phyloP scores from a whole-genome alignment of 2,113 vertebrate genomes.

The Pteropus alecto region DNA sequence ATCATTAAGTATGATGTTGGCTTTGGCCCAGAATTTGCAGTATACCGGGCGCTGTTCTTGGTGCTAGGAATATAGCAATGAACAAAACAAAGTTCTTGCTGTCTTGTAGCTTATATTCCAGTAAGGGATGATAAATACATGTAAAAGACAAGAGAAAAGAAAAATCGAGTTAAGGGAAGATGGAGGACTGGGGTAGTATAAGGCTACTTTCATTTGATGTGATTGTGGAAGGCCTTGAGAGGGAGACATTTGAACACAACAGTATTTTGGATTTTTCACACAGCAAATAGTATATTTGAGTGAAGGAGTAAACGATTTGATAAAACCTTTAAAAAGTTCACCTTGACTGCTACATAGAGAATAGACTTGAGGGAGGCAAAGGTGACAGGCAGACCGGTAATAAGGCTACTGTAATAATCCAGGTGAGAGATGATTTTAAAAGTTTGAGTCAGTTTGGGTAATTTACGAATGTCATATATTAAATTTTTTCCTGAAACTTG shows the following conservation, averaged over 20 bases:
- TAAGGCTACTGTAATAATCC: neutral
- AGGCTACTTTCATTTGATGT: neutral
- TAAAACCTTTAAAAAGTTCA: neutral
- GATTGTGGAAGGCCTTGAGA: neutral
- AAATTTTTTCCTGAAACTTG: neutral
- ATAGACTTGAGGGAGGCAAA: neutral
- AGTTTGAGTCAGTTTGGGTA: neutral
- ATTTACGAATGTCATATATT: neutral
- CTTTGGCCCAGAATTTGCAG: neutral
- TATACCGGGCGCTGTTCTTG: conserved; percentile 19
- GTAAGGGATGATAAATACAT: neutral
- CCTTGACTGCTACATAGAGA: neutral
- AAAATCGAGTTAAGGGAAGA: neutral
- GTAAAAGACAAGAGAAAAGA: neutral
- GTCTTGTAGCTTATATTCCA: neutral
- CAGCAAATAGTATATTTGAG: neutral
- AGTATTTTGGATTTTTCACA: neutral
- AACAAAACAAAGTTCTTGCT: neutral
- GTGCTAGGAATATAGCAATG: neutral
- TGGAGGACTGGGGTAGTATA: neutral
- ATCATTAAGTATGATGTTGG: neutral
- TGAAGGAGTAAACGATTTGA: neutral
- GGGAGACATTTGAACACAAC: neutral
- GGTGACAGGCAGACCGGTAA: neutral
- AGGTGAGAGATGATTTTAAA: neutral